Conservation (phyloP, 2,113 vertebrate species). For the Acrocephalus kingi region DNA sequence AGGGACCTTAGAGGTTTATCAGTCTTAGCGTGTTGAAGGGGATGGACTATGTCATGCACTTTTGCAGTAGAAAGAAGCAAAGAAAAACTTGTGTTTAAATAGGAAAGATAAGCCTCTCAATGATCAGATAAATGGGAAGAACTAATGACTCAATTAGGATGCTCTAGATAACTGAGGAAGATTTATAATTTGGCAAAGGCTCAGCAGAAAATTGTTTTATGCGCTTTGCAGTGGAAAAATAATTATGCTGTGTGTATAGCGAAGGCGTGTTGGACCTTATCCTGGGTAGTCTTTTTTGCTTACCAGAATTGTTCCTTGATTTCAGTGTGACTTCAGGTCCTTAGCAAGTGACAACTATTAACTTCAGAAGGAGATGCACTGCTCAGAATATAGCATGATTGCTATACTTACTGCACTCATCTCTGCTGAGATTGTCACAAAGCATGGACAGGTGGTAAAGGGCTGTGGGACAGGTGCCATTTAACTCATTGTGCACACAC, state of each 20-base stretch:
- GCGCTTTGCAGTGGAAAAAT: background rate
- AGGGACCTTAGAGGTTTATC: background rate
- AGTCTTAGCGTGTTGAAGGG: background rate
- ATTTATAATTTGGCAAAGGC: constrained; percentile 15
- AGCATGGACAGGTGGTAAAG: background rate
- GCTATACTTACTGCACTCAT: background rate
- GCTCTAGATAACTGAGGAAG: constrained; percentile 4
- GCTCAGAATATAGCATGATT: background rate
- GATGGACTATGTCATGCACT: background rate
- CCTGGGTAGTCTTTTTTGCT: background rate
- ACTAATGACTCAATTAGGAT: background rate
- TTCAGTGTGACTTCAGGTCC: background rate
- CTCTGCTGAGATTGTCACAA: background rate
- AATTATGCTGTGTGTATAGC: background rate
- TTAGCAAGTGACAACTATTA: background rate
- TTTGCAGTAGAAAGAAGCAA: background rate
- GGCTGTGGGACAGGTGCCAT: background rate
- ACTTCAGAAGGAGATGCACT: background rate
- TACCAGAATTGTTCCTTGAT: background rate
- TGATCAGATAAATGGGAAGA: constrained; percentile 4
- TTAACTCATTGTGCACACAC: accelerated
- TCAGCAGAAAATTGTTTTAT: background rate
- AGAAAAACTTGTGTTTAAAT: background rate
- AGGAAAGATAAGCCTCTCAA: background rate
- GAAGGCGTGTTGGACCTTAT: background rate